Base-by-base conservation (phyloP, 2,888 invertebrate species). In the Morpho deidamia region DNA sequence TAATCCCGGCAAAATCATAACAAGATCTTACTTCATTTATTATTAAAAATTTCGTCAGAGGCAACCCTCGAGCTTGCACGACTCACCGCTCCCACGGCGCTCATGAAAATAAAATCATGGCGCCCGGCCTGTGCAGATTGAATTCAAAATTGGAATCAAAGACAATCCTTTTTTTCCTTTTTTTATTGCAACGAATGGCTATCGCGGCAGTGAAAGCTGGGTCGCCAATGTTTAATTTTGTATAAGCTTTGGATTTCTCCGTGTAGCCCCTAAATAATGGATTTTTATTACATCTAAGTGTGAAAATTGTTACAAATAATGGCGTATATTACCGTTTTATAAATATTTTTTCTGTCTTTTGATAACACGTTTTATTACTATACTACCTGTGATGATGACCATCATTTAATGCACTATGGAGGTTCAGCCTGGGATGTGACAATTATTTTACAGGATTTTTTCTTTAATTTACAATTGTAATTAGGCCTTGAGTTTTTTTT, bases 21-120 rank as follows among this genome's bases (percentile, higher is more conserved):
- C 70, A 71, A 68, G 65, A 72, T 72, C 72, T 74, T 68, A 71
- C 58, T 63, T 75, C 74, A 81, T 83, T 76, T 81, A 83, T 81
- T 83, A 83, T 83, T 81, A 68, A 82, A 70, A 71, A 65, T 64
- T 76, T 76, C 75, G 75, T 72, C 69, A 65, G 65, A 56, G 59
- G 44, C 68, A 66, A 67, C 73, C 78, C 78, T 74, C 62, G 57
- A 62, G 59, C 61, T 48, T 23, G 23, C 2, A 23, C 23, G 23
- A 23, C 23, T 23, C 23, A 23, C 23, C 23, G 38, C 70, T 84
- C 85, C 85, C 87, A 71, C 61, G 76, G 67, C 83, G 74, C 76
- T 85, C 83, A 87, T 87, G 86, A 88, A 87, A 88, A 88, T 88
- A 87, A 88, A 88, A 89, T 88, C 88, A 88, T 88, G 86, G 80